Base-by-base conservation (phyloP, 92 coral and sea anemone species). In the Muricea muricata region DNA sequence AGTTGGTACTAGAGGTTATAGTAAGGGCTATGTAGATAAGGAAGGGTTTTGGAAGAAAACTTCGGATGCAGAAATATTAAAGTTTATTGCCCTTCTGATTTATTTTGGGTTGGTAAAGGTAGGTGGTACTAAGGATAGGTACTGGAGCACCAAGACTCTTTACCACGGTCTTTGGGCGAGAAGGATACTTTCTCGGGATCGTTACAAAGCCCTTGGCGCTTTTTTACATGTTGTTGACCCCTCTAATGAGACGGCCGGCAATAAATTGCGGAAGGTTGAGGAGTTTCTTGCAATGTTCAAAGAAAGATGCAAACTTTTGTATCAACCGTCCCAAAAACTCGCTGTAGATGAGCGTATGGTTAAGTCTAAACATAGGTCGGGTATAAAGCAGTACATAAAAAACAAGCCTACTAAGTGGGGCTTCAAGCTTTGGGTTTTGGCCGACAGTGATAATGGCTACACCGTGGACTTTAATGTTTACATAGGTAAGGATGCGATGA, bases 341-440 rank as follows among this genome's bases (percentile, higher is more conserved):
- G 92, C 92, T 61, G 86, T 91, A 20, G 94, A 88, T 30, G 94
- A 88, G 67, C 52, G 87, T 46, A 83, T 91, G 93, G 94, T 88
- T 7, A 91, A 91, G 74, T 87, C 94, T 7, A 87, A 88, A 24
- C 89, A 87, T 46, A 78, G 87, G 48, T 87, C 91, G 30, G 91
- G 93, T 42, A 32, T 34, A 24, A 39, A 54, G 31, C 20, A 90
- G 29, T 80, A 89, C 33, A 87, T 87, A 47, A 81, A 31, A 74
- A 91, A 84, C n/a, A n/a, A n/a, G n/a, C n/a, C n/a, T n/a, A n/a
- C n/a, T n/a, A n/a, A n/a, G n/a, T n/a, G n/a, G n/a, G 91, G 86
- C 0, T 66, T 86, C 39, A 90, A 86, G 50, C 70, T 90, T 42
- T 87, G 93, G 93, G 90, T 80, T 1, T 26, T 89, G 29, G 84